A percentile compares a stretch with the other conserved stretches of the same genome.
These are phyloP conservation scores for Aspiorhynchus laticeps DNA, from an alignment of 2,113 vertebrate genomes.

Conservation along the genomic window DNA sequence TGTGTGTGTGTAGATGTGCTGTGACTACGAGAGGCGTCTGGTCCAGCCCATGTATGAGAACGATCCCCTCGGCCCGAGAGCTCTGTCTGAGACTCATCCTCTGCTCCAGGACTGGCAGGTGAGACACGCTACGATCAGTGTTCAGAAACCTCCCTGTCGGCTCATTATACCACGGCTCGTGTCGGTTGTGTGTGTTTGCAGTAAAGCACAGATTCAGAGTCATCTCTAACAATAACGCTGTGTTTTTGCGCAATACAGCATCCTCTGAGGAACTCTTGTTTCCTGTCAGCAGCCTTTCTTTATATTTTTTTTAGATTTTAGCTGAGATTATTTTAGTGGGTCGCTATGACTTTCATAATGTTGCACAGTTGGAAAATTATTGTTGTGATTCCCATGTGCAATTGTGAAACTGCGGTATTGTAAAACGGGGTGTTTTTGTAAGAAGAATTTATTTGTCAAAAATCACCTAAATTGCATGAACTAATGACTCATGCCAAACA, in stretches of 20 bases:
- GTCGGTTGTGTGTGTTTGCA: neutral
- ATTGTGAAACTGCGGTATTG: conserved; percentile 28
- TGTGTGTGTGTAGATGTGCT: conserved; percentile 85
- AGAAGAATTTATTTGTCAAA: neutral
- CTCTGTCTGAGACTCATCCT: conserved; percentile 89
- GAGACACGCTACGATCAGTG: conserved; percentile 36
- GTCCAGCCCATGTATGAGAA: conserved; percentile 85
- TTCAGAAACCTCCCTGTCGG: no score
- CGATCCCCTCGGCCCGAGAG: conserved; percentile 77
- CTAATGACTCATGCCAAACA: neutral
- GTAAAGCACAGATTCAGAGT: neutral
- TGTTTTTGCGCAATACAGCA: neutral
- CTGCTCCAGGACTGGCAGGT: conserved; percentile 95
- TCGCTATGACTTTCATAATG: neutral
- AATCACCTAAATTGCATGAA: neutral
- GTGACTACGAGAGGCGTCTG: conserved; percentile 89
- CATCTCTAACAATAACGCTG: no score
- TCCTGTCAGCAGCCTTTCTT: neutral
- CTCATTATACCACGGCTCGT: neutral
- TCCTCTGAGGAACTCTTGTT: neutral
- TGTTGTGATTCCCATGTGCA: neutral
- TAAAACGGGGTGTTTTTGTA: neutral
- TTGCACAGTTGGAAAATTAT: neutral
- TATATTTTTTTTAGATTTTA: neutral
- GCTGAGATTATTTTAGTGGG: neutral